Conservation (phyloP, 2,797 vertebrate genomes). For the Enteromius radiatus region DNA sequence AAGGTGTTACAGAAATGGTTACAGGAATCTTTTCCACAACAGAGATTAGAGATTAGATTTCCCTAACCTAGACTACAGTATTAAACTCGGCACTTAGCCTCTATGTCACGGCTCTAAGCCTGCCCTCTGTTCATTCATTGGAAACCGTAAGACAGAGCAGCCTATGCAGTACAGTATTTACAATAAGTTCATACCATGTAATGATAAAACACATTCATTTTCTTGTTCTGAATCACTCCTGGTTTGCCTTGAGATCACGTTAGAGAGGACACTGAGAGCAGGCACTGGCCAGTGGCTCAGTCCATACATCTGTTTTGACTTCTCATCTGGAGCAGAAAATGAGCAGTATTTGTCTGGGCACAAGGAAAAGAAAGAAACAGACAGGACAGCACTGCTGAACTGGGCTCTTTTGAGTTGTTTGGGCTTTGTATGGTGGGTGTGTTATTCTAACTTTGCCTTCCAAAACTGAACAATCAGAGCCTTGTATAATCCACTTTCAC, state of each 20-base stretch:
- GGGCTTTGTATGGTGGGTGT: slow-evolving; percentile 15
- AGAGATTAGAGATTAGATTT: too few relatives aligned
- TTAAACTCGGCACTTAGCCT: too few relatives aligned
- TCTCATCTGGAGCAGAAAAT: slow-evolving; percentile 31
- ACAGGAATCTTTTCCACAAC: too few relatives aligned
- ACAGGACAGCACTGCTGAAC: not conserved
- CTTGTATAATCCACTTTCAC: slow-evolving; percentile 40
- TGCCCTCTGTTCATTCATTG: too few relatives aligned
- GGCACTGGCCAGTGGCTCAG: not conserved
- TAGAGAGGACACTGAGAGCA: not conserved
- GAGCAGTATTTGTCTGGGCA: slow-evolving; percentile 14
- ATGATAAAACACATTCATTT: not conserved
- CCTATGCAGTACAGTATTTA: too few relatives aligned
- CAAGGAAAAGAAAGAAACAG: not conserved
- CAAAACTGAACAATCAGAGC: slow-evolving; percentile 45
- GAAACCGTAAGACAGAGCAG: too few relatives aligned
- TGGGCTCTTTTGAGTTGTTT: slow-evolving; percentile 10
- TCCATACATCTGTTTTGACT: slow-evolving; percentile 6
- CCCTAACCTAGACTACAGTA: too few relatives aligned
- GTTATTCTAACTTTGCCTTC: slow-evolving; percentile 25
- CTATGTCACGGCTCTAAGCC: too few relatives aligned
- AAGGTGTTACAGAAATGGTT: too few relatives aligned
- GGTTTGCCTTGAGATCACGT: slow-evolving; percentile 26
- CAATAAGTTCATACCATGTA: not conserved
- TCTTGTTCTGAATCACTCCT: too few relatives aligned